phyloP scores from a whole-genome alignment of 1,140 invertebrate species.

The Armadillidium nasatum region DNA sequence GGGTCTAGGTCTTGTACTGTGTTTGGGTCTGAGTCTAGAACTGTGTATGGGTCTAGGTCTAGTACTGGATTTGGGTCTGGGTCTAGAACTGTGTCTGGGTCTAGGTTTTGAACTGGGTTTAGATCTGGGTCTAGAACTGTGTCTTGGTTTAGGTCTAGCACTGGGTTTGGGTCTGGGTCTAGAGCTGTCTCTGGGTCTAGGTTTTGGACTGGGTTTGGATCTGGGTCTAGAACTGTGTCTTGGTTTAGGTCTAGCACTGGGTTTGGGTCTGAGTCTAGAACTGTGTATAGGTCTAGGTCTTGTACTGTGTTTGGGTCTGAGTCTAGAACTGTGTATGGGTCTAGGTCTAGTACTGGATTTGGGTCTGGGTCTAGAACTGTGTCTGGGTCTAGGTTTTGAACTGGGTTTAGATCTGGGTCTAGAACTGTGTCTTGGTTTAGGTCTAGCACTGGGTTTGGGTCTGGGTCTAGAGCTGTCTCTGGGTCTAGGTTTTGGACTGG shows the following conservation, averaged over 20 bases:
- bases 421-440: not conserved
- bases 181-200: not conserved
- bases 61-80: not conserved
- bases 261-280: not conserved
- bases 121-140: not conserved
- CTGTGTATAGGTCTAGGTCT: not conserved
- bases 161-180: no score
- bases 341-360: not conserved
- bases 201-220: not conserved
- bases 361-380: not conserved
- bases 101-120: not conserved
- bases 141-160: slow-evolving; percentile 1
- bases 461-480: no score
- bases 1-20: not conserved
- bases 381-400: not conserved
- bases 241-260: slow-evolving; percentile 1
- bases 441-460: no score
- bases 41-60: not conserved
- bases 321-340: not conserved
- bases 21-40: not conserved
- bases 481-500: no score
- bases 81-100: not conserved
- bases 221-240: not conserved
- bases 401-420: not conserved
- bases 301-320: not conserved